A percentile compares a stretch with the other conserved stretches of the same genome.
Evolutionary conservation across 2,113 vertebrate genomes (phyloP).

Genomic region (Lepidothrix coronata): DNA sequence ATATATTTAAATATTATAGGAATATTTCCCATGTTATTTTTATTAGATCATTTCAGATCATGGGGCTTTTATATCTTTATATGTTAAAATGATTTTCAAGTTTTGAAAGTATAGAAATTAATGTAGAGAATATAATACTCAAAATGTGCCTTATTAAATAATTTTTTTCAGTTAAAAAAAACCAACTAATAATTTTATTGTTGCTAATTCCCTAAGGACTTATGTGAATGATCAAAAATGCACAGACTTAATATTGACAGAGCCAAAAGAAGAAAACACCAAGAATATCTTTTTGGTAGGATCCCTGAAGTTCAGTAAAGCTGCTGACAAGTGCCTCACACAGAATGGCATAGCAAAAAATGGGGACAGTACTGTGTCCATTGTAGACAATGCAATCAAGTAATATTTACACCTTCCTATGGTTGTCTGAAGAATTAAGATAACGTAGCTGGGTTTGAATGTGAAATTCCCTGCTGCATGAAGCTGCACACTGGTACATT

Average conservation of each 20-base stretch:
- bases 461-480: background rate
- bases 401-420: background rate
- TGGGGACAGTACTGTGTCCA: background rate
- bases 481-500: background rate
- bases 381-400: background rate
- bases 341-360: background rate
- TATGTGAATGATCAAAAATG: background rate
- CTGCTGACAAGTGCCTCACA: background rate
- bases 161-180: background rate
- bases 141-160: background rate
- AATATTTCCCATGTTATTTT: background rate
- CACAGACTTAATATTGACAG: background rate
- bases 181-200: background rate
- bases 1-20: background rate
- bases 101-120: background rate
- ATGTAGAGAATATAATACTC: background rate
- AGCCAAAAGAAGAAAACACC: background rate
- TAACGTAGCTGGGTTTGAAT: background rate
- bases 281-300: background rate
- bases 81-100: background rate
- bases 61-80: background rate
- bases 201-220: background rate
- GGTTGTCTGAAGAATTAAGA: background rate
- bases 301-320: background rate
- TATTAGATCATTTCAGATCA: background rate